Base-by-base conservation (phyloP, 2,113 vertebrate genomes). In the Canis aureus region DNA sequence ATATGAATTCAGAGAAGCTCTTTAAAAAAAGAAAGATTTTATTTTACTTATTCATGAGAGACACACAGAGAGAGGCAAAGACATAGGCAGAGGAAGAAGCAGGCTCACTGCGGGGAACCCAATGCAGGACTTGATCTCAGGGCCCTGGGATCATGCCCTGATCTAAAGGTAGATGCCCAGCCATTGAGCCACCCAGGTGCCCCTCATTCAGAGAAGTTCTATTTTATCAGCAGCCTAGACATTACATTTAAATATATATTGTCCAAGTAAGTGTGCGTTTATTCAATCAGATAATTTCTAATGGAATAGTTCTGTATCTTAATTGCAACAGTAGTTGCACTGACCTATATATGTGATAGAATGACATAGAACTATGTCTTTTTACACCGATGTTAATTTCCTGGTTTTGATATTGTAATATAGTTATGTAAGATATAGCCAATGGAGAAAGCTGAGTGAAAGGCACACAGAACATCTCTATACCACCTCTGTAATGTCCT, bases 271-370 rank as follows among this genome's bases (percentile, higher is more conserved):
- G 35, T 64, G 12, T 76, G 19, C 32, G 55, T 78, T 89, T 84
- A 96, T 79, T 96, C 38, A 85, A 90, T 79, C 43, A 79, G n/a
- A n/a, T 80, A 25, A 64, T 55, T 73, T 8, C n/a, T 80, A 17
- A 29, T 86, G n/a, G 35, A 86, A 64, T 66, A 43, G 8, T 79
- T 94, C 25, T 80, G 6, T 73, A 73, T 86, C 71, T 83, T 89
- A 71, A 85, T 55, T 86, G n/a, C 64, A 57, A 25, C n/a, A 16
- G 38, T 79, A 20, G 67, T 80, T 64, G 29, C 27, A 10, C 29
- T 73, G 62, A 71, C 79, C 29, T 43, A 73, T 10, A 57, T 53
- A 62, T 62, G 25, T 85, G 16, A 62, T 73, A 86, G 69, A 80
- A 91, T 64, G 71, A 43, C 16, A 53, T 3, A 90, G 43, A 90